Evolutionary conservation across 2,888 invertebrate genomes (phyloP), one percentile per base, ranked within the genome.

Genomic region (Clivina fossor): DNA sequence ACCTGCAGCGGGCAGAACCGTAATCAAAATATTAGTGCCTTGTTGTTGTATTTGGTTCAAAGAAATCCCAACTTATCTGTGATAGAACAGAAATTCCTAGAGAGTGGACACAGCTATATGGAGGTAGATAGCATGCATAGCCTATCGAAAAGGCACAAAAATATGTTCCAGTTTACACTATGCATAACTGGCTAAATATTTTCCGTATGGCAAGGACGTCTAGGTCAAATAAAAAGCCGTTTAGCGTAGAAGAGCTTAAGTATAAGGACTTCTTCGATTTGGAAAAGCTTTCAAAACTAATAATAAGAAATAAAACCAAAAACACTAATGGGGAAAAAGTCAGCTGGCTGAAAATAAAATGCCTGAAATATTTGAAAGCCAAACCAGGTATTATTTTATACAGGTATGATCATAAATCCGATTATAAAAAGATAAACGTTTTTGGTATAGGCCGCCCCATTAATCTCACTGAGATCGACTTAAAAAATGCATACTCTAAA

Each of bases 1-100:
- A 53, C 53, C 5, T 46, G 54, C 37, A 35, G 46, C 15, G 54
- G 46, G 3, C 54, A 54, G 35, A 54, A 54, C 18, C 4, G 46
- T 2, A 54, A 44, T 26, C 44, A 46, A 54, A 46, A 54, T 37
- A 24, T 46, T 8, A 35, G 54, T 54, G 33, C 43, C 18, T 53
- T 53, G n/a, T n/a, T n/a, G n/a, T 33, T 53, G 7, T 53, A 43
- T 32, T n/a, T 44, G 11, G 32, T 53, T 33, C 38, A 50, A 37
- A 37, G 5, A 37, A 37, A 37, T 37, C 37, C 7, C 15, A 5
- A 37, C 15, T 37, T 37, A 13, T 5, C 7, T 13, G 13, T 37
- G 37, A 37, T 37, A 37, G 37, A 37, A 37, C 37, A 37, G 15
- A 37, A 37, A 37, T 37, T 37, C 26, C 8, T 26, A 26, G 26